phyloP scores from a whole-genome alignment of 2,797 vertebrate genomes.

The Eupleurogrammus muticus region DNA sequence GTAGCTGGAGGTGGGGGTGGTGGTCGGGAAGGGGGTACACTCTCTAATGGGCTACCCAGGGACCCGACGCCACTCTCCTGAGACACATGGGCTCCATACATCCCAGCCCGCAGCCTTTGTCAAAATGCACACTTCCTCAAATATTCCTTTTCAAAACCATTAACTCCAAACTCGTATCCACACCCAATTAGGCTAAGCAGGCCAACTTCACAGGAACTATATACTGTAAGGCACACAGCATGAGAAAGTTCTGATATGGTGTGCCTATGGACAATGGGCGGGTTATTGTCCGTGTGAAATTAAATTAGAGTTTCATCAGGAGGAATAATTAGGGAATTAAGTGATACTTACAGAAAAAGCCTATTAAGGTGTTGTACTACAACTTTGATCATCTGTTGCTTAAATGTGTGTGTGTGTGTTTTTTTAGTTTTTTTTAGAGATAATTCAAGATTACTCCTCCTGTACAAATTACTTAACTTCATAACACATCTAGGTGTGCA shows the following conservation, averaged over 20 bases:
- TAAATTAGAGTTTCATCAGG: slow-evolving; percentile 3
- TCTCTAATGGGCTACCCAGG: slow-evolving; percentile 85
- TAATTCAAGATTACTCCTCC: not conserved
- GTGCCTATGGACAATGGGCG: not conserved
- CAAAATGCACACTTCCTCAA: slow-evolving; percentile 81
- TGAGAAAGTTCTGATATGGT: slow-evolving; percentile 52
- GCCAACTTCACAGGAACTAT: slow-evolving; percentile 64
- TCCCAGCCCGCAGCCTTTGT: slow-evolving; percentile 75
- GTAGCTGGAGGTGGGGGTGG: slow-evolving; percentile 53
- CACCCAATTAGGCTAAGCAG: slow-evolving; percentile 81
- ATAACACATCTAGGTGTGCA: not conserved
- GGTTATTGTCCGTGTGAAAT: slow-evolving; percentile 21
- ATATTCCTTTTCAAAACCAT: slow-evolving; percentile 87
- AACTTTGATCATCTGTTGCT: not conserved
- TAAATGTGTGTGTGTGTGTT: too few species aligned
- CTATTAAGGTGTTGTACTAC: not conserved
- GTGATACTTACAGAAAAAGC: not conserved
- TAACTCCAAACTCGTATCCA: slow-evolving; percentile 80
- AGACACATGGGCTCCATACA: slow-evolving; percentile 74
- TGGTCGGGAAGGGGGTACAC: slow-evolving; percentile 54
- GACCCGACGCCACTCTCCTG: slow-evolving; percentile 76
- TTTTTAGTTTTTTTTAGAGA: too few species aligned
- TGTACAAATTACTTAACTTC: not conserved
- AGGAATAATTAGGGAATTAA: slow-evolving; percentile 23
- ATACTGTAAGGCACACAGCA: slow-evolving; percentile 31